These are phyloP conservation scores for Rhamphomyia laevipes DNA, from an alignment of 2,888 invertebrate species.

Conservation along the genomic window DNA sequence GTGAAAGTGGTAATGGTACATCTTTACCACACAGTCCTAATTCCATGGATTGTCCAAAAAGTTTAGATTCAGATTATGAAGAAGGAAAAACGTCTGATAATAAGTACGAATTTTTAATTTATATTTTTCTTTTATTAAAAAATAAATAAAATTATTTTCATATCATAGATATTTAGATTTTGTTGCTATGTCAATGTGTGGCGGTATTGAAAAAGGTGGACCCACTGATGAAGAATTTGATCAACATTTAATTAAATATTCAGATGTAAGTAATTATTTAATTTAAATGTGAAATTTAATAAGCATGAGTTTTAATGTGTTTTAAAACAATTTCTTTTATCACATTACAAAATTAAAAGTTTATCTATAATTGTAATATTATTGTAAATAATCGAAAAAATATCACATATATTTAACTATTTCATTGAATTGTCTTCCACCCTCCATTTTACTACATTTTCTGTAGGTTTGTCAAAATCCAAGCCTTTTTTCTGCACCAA, in stretches of 20 bases:
- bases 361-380: background rate
- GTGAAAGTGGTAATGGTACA: constrained; percentile 92
- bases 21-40: constrained; percentile 90
- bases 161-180: constrained; percentile 46
- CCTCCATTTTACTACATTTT: constrained; percentile 34
- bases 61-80: constrained; percentile 75
- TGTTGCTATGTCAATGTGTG: constrained; percentile 68
- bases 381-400: background rate
- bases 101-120: no score
- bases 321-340: no score
- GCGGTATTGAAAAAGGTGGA: constrained; percentile 47
- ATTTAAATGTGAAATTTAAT: constrained; percentile 2
- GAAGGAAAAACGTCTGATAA: constrained; percentile 51
- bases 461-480: constrained; percentile 53
- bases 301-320: background rate
- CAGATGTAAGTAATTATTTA: constrained; percentile 35
- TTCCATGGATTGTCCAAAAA: constrained; percentile 69
- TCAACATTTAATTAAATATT: constrained; percentile 42
- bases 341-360: constrained; percentile 10
- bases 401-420: background rate
- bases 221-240: constrained; percentile 51
- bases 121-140: no score
- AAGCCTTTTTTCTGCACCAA: constrained; percentile 61
- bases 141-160: no score
- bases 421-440: background rate